Evolutionary conservation across 1,140 invertebrate species (phyloP), one percentile per base, ranked within the genome.

Genomic region (Chlorops oryzae): DNA sequence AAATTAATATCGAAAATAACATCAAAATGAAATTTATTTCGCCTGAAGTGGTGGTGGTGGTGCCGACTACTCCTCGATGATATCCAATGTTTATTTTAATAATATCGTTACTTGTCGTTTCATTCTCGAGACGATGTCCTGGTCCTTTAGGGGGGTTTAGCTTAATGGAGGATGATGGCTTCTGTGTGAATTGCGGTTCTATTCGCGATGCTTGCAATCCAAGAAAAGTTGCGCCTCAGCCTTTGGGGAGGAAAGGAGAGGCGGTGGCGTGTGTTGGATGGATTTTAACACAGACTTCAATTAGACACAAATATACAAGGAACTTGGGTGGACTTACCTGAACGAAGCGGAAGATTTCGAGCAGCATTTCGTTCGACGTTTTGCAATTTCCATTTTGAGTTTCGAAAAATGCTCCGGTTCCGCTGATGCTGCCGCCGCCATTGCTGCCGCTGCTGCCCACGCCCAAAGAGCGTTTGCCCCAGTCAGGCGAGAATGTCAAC

Each of bases 401-500:
- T 0, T 56, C 13, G 21, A 65, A 61, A 39, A 65, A 69, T 41
- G 65, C 68, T 28, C 57, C 47, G 7, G 45, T 17, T 6, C 56
- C 52, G 3, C 57, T 25, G 17, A 44, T 45, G 9, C 49, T 57
- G n/a, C 52, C 44, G 23, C 50, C 55, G 12, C 34, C 54, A 3
- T 54, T 22, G 12, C 52, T 49, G 6, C 50, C 52, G 23, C 49
- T 32, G 22, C 47, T 53, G 5, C 41, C 43, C 15, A 57, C 59
- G 3, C 57, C 57, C 10, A 54, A 54, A 12, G 65, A 65, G 5
- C 70, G 56, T 43, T 73, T 73, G 23, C 70, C 70, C 70, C 70
- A 73, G 18, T 61, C 62, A 18, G 70, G 65, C 3, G 70, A 70
- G 54, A 72, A 73, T 24, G 70, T 73, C 35, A 73, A 28, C 63